Percentiles rank a stretch among this genome's conserved stretches.
Evolutionary conservation across 2,888 invertebrate species (phyloP).

Genomic region (Dermolepida albohirtum): DNA sequence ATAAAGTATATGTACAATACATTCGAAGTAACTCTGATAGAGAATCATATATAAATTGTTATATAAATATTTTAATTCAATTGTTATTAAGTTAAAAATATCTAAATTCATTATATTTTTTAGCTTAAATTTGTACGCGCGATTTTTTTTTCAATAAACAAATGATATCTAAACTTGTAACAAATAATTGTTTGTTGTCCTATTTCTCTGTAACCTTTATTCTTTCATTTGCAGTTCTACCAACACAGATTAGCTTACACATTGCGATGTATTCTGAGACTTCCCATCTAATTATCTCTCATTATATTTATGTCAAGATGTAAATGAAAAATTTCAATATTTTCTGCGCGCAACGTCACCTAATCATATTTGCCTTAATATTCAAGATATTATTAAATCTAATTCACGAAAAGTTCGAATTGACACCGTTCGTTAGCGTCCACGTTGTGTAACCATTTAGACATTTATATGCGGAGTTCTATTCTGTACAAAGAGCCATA

Average conservation of each 20-base stretch:
- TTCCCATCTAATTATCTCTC: background rate
- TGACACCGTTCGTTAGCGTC: slow-evolving; percentile 35
- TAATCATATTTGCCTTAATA: slow-evolving; percentile 34
- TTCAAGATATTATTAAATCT: slow-evolving; percentile 21
- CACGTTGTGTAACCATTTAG: slow-evolving; percentile 33
- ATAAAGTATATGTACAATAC: too few species aligned
- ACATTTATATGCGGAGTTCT: slow-evolving; percentile 17
- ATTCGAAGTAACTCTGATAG: too few species aligned
- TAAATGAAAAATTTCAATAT: slow-evolving; percentile 35
- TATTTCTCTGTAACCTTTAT: slow-evolving; percentile 31
- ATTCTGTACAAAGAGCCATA: slow-evolving; percentile 25
- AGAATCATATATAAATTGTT: too few species aligned
- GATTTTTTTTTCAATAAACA: too few species aligned
- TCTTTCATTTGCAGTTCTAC: background rate
- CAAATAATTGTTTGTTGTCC: slow-evolving; percentile 12
- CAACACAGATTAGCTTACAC: slow-evolving; percentile 6
- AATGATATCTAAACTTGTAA: background rate
- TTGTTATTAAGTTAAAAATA: too few species aligned
- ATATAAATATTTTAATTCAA: too few species aligned
- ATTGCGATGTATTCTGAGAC: slow-evolving; percentile 18
- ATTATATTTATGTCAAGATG: slow-evolving; percentile 27
- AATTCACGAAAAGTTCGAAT: slow-evolving; percentile 32
- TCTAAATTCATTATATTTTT: too few species aligned
- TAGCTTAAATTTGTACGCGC: too few species aligned
- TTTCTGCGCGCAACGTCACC: slow-evolving; percentile 32